A percentile compares a stretch with the other conserved stretches of the same genome.
Evolutionary conservation across 2,797 vertebrate genomes (phyloP).

Genomic region (Acomys russatus): DNA sequence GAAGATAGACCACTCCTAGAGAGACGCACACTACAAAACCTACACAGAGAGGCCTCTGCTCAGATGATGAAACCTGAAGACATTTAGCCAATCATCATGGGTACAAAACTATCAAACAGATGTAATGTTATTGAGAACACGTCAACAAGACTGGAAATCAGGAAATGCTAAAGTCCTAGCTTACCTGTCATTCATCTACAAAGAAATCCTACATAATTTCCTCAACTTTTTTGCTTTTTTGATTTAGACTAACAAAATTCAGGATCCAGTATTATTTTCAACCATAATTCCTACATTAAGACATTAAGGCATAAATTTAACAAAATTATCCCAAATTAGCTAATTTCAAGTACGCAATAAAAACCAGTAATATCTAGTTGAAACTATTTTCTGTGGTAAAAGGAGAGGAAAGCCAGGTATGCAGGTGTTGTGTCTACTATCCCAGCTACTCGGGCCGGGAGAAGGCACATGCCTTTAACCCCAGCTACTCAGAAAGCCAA

Average conservation of each 20-base stretch:
- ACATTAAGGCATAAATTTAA: constrained; percentile 64
- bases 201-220: constrained; percentile 70
- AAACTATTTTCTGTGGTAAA: constrained; percentile 48
- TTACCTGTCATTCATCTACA: constrained; percentile 74
- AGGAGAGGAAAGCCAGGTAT: neutral
- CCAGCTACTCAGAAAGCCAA: neutral
- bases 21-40: neutral
- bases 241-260: constrained; percentile 58
- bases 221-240: constrained; percentile 40
- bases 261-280: constrained; percentile 60
- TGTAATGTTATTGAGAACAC: constrained; percentile 31
- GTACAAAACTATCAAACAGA: constrained; percentile 49
- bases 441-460: neutral
- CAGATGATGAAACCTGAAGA: constrained; percentile 48
- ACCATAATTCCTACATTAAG: constrained; percentile 40
- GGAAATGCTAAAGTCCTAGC: constrained; percentile 66
- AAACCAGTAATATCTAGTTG: constrained; percentile 40
- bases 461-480: too few relatives aligned
- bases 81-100: constrained; percentile 24
- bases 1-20: constrained; percentile 52
- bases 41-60: neutral
- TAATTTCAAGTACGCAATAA: constrained; percentile 48
- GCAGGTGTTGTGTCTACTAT: neutral
- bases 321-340: constrained; percentile 56
- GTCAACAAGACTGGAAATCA: constrained; percentile 31